Evolutionary conservation across 2,113 vertebrate genomes (phyloP).

Genomic region (Anser cygnoides): DNA sequence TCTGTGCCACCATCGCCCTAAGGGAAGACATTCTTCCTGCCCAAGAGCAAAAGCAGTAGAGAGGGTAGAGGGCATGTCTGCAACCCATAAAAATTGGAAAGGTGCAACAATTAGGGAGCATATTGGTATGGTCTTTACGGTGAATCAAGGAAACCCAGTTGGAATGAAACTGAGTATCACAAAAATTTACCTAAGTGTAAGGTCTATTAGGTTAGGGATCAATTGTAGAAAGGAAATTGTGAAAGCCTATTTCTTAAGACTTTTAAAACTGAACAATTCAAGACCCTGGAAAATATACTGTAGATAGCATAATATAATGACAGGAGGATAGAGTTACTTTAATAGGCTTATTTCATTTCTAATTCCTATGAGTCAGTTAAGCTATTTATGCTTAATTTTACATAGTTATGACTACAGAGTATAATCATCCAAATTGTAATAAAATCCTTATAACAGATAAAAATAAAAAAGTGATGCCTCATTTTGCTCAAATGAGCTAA

Average conservation of each 20-base stretch:
- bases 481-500: constrained; percentile 25
- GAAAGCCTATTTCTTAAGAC: constrained; percentile 11
- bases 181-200: not conserved
- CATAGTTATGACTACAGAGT: constrained; percentile 43
- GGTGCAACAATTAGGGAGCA: not conserved
- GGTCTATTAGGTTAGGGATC: not conserved
- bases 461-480: not conserved
- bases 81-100: not conserved
- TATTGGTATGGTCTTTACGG: fast-evolving
- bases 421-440: constrained; percentile 51
- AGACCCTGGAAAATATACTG: constrained; percentile 23
- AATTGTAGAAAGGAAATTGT: not conserved
- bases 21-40: not conserved
- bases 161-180: not conserved
- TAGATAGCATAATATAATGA: not conserved
- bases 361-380: not conserved
- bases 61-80: fast-evolving
- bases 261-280: not conserved
- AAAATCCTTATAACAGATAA: constrained; percentile 31
- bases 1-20: not conserved
- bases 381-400: constrained; percentile 62
- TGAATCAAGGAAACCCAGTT: not conserved
- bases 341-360: constrained; percentile 14
- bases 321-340: not conserved
- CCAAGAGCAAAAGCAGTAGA: not conserved